Base-by-base conservation (phyloP, 2,888 invertebrate species). In the Eugnorisma glareosa region DNA sequence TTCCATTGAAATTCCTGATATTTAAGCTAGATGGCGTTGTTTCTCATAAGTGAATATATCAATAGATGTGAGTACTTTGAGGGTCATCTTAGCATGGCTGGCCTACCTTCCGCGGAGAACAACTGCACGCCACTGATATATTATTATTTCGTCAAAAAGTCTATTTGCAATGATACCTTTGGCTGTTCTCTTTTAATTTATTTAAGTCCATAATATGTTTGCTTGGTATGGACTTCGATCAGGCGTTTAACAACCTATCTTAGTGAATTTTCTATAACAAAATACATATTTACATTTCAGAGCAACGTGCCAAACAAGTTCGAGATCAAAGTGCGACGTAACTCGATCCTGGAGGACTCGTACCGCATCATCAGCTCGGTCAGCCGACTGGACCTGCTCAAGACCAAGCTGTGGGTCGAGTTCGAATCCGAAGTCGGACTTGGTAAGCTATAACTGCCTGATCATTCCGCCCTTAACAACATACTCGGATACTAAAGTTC, bases 321-420 rank as follows among this genome's bases (percentile, higher is more conserved):
- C 95, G 99, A 99, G 97, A 99, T 99, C 92, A 99, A 99, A 97
- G 98, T 99, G 79, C 97, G 98, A 51, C 97, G 99, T 85, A 98
- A 98, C 93, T 98, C 98, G 85, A 99, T 99, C 92, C 97, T 99
- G 90, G 99, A 99, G 95, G 99, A 99, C 96, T 99, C 99, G 2
- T 99, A 99, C 96, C 97, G 99, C 92, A 98, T 99, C 93, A 99
- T 99, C 92, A 99, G 98, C 94, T 98, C 98, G 73, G 99, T 99
- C 63, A 98, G 98, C 88, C 97, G 99, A 90, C 97, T 99, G 81
- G 99, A 99, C 93, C 97, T 99, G 92, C 97, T 99, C 88, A 99
- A 99, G 97, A 99, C 99, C 74, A 99, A 99, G 96, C 97, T 99
- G 75, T 99, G 99, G 99, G 98, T 99, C 74, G 99, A 99, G 96